Evolutionary conservation across 2,888 invertebrate species (phyloP), one percentile per base, ranked within the genome.

Genomic region (Coelopa pilipes): DNA sequence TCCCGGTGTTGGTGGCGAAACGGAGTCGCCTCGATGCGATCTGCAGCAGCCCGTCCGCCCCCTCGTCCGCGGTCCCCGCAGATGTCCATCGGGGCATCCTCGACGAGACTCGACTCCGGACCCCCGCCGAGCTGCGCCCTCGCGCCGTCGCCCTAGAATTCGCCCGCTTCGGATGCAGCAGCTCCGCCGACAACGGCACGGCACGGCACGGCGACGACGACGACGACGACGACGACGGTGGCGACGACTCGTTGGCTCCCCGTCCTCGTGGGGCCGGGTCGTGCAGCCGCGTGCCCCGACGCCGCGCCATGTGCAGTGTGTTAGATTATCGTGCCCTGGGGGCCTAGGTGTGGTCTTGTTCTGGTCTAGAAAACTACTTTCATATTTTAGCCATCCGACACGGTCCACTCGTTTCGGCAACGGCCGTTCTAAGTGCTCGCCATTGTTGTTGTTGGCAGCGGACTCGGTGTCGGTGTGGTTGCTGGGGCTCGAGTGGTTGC

Each of bases 301-400:
- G n/a, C 53, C n/a, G 53, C 70, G 21, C 70, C 49, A 53, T 49
- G 45, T 62, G 55, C 70, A 21, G 15, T 55, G 71, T 55, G 71
- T 24, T 66, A 17, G 71, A 63, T 65, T 71, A 55, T 63, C 71
- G 71, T 45, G 53, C 63, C 45, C 70, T 49, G 19, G 50, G 70
- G 50, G 50, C 47, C 80, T 81, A 83, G 83, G 83, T 84, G 83
- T 84, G 83, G 83, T 82, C 83, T 82, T 81, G 82, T 83, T 83
- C 83, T 82, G 81, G 81, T 83, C 82, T 81, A 82, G 81, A 82
- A 82, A 84, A 84, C 83, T 84, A 84, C 83, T 84, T 84, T 84
- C 83, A 83, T 83, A 83, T 84, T 83, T 82, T 78, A 79, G 79
- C 77, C 77, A 78, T 79, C 79, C 79, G 79, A 78, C 78, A 76